Evolutionary conservation across 2,888 invertebrate genomes (phyloP).

Genomic region (Papilio gigon): DNA sequence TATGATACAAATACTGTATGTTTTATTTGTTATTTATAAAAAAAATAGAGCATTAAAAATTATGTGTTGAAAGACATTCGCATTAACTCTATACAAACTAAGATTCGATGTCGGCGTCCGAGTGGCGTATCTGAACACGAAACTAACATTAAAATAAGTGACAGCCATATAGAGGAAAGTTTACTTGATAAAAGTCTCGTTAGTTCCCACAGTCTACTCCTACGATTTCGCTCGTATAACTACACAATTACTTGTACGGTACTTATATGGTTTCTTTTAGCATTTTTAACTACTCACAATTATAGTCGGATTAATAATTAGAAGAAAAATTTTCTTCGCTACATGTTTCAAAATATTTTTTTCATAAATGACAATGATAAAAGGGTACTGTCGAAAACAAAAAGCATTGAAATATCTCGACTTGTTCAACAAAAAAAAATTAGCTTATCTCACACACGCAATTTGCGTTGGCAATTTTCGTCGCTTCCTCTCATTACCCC

Average conservation of each 20-base stretch:
- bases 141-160: conserved; percentile 56
- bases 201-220: conserved; percentile 39
- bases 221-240: not conserved
- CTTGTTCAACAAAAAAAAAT: conserved; percentile 71
- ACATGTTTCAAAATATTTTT: conserved; percentile 2
- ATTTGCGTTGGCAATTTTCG: conserved; percentile 81
- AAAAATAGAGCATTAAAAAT: no score
- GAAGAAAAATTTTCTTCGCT: conserved; percentile 37
- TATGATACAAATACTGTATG: not conserved
- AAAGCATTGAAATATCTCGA: conserved; percentile 53
- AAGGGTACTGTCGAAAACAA: conserved; percentile 50
- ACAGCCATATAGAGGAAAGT: conserved; percentile 51
- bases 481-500: conserved; percentile 81
- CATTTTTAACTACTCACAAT: not conserved
- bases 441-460: conserved; percentile 82
- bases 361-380: conserved; percentile 30
- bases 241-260: no score
- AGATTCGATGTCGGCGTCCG: conserved; percentile 48
- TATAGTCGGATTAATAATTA: conserved; percentile 32
- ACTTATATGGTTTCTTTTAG: no score
- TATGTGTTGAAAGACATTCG: not conserved
- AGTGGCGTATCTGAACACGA: conserved; percentile 49
- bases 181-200: conserved; percentile 51
- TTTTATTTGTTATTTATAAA: not conserved
- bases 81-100: conserved; percentile 52